Evolutionary conservation across 2,888 invertebrate species (phyloP).

Genomic region (Microchrysa polita): DNA sequence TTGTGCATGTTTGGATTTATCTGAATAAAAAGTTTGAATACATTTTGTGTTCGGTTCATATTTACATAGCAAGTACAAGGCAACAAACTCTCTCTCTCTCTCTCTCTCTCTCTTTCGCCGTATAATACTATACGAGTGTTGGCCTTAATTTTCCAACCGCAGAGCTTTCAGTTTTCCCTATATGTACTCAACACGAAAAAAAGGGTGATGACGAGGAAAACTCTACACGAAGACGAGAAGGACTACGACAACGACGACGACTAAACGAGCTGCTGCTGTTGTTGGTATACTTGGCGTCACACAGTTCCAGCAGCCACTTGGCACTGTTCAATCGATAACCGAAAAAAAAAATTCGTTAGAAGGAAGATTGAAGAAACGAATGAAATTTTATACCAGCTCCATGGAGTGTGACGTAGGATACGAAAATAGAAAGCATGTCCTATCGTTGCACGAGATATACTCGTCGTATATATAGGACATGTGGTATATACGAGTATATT

Average conservation of each 20-base stretch:
- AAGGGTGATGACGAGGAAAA: slow-evolving; percentile 13
- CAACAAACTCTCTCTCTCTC: slow-evolving; percentile 26
- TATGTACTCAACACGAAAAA: neutral
- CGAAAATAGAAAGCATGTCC: slow-evolving; percentile 38
- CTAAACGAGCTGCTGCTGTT: slow-evolving; percentile 13
- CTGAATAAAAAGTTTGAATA: neutral
- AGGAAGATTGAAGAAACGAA: neutral
- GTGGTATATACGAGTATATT: neutral
- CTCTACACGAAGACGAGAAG: neutral
- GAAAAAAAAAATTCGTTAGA: slow-evolving; percentile 13
- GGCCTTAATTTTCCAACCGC: slow-evolving; percentile 35
- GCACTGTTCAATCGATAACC: slow-evolving; percentile 39
- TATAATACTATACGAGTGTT: neutral
- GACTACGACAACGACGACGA: neutral
- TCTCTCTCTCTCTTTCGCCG: too few relatives aligned
- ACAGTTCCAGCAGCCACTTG: slow-evolving; percentile 35
- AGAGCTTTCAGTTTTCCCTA: slow-evolving; percentile 36
- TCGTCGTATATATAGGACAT: too few relatives aligned
- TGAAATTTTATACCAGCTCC: slow-evolving; percentile 21
- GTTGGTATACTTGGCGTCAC: slow-evolving; percentile 24
- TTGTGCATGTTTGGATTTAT: slow-evolving; percentile 10
- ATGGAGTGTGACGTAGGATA: slow-evolving; percentile 31
- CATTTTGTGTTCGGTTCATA: neutral
- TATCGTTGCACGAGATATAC: neutral
- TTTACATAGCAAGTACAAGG: slow-evolving; percentile 8